phyloP scores from a whole-genome alignment of 2,113 vertebrate genomes.

The Bos taurus region DNA sequence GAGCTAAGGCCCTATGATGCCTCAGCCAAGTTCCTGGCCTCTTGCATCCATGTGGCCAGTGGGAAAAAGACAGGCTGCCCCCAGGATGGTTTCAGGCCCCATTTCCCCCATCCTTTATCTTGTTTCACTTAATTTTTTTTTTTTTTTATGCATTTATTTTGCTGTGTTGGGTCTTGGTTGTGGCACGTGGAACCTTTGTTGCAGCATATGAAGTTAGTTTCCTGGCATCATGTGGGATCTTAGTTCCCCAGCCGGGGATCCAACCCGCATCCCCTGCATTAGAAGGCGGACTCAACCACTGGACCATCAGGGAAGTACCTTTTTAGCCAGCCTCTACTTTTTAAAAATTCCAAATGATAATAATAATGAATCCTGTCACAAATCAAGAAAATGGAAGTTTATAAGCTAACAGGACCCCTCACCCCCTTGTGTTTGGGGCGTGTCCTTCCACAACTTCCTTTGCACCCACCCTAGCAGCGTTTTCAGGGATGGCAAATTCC shows the following conservation, averaged over 20 bases:
- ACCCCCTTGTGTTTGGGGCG: background rate
- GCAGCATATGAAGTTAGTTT: background rate
- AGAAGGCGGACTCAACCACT: background rate
- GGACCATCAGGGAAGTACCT: background rate
- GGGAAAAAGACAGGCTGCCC: background rate
- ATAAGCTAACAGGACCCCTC: background rate
- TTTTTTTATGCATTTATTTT: background rate
- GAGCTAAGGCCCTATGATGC: background rate
- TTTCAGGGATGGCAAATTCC: background rate
- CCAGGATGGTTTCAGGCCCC: background rate
- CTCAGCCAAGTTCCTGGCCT: background rate
- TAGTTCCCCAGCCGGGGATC: background rate
- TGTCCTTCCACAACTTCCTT: background rate
- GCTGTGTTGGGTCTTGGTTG: background rate
- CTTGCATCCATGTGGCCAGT: background rate
- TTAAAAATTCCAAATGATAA: background rate
- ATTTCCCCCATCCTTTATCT: background rate
- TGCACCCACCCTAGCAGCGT: background rate
- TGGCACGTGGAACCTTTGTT: rapidly evolving
- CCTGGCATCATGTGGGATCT: background rate
- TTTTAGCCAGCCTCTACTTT: background rate
- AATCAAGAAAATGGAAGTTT: background rate
- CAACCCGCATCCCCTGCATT: background rate
- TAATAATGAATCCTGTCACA: background rate
- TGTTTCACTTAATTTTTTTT: background rate